phyloP scores from a whole-genome alignment of 2,888 invertebrate genomes.

The Agonopterix arenella region DNA sequence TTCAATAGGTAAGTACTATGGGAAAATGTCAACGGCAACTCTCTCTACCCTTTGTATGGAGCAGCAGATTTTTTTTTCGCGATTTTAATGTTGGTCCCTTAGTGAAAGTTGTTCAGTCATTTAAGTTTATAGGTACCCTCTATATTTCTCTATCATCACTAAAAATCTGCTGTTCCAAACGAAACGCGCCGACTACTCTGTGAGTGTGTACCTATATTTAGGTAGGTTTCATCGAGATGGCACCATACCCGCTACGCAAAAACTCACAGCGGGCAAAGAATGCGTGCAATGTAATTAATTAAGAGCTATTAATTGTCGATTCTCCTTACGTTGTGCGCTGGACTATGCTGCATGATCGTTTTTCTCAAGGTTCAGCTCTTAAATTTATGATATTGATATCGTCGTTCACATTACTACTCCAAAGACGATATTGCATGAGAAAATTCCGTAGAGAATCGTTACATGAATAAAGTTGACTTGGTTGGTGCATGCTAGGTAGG shows the following conservation, averaged over 20 bases:
- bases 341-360: slow-evolving; percentile 2
- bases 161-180: too few species aligned
- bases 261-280: slow-evolving; percentile 17
- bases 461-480: not conserved
- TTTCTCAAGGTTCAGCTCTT: slow-evolving; percentile 7
- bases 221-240: slow-evolving; percentile 42
- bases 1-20: too few species aligned
- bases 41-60: too few species aligned
- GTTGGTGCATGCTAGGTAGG: too few species aligned
- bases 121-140: too few species aligned
- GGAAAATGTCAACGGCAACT: too few species aligned
- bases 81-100: too few species aligned
- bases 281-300: slow-evolving; percentile 56
- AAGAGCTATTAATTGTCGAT: slow-evolving; percentile 53
- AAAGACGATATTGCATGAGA: slow-evolving; percentile 6
- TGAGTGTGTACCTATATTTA: too few species aligned
- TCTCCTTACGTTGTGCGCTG: slow-evolving; percentile 30
- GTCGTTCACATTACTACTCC: slow-evolving; percentile 10
- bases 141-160: too few species aligned
- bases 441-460: slow-evolving; percentile 7
- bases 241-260: slow-evolving; percentile 3
- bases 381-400: slow-evolving; percentile 20
- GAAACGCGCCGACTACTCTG: too few species aligned
- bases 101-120: too few species aligned
- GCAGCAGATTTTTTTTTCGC: too few species aligned